phyloP scores from a whole-genome alignment of 2,888 invertebrate species.

The Psylliodes chrysocephalus region DNA sequence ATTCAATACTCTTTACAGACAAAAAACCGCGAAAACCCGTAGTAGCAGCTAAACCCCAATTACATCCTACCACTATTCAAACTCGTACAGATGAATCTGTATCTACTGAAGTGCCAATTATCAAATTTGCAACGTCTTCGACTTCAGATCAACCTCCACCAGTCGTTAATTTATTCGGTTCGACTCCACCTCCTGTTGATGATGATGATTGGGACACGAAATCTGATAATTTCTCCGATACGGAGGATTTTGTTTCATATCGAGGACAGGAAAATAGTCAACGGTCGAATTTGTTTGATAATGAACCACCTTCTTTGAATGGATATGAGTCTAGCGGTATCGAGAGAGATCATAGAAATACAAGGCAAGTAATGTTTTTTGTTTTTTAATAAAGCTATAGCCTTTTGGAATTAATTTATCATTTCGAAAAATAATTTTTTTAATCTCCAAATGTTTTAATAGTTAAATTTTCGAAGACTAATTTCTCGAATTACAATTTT shows the following conservation, averaged over 20 bases:
- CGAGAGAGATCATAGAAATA: conserved; percentile 48
- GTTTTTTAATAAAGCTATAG: too few species aligned
- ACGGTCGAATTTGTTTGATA: conserved; percentile 53
- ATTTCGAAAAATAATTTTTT: too few species aligned
- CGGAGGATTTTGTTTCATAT: conserved; percentile 43
- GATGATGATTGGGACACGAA: conserved; percentile 55
- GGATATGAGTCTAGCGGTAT: conserved; percentile 54
- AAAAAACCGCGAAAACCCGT: neutral
- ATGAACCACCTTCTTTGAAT: conserved; percentile 55
- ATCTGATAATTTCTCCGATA: conserved; percentile 54
- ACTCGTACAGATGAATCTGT: neutral
- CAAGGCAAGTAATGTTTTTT: conserved; percentile 39
- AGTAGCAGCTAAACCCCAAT: neutral
- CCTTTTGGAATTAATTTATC: too few species aligned
- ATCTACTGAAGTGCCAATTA: neutral
- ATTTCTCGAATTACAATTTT: too few species aligned
- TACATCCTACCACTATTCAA: neutral
- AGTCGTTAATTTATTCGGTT: conserved; percentile 28
- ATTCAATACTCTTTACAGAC: conserved; percentile 4
- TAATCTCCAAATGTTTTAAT: too few species aligned
- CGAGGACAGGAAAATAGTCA: conserved; percentile 24
- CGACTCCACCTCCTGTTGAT: conserved; percentile 35
- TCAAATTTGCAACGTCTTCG: neutral
- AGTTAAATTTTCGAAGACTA: too few species aligned
- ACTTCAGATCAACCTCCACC: conserved; percentile 1